Evolutionary conservation across 2,797 vertebrate genomes (phyloP), one percentile per base, ranked within the genome.

Genomic region (Natrix natrix): DNA sequence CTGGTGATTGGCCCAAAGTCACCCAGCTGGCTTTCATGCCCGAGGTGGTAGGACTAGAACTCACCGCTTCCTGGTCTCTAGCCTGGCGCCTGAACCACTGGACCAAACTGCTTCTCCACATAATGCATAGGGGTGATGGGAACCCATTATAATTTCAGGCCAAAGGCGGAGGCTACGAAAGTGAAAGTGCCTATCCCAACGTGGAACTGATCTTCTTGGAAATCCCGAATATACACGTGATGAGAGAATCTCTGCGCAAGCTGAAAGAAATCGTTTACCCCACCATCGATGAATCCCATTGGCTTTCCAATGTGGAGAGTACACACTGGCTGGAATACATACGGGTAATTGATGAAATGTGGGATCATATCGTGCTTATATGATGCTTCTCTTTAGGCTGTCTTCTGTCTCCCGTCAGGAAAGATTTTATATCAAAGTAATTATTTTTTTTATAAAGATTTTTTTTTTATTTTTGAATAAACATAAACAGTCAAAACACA

Each of bases 301-400:
- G 99, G 99, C 97, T 99, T 37, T 99, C 99, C 3, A 98, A 98
- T 0, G 97, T 99, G 24, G 99, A 99, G 94, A 98, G 98, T 63
- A 99, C 99, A 0, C 99, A 99, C 94, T 99, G 99, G 99, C 97
- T 99, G 94, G 98, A 99, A 95, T 99, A 99, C 90, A 98, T 99
- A 93, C 96, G 97, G 98, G 98, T 98, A 97, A 97, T 95, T 92
- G 14, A 17, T 94, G 13, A 87, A 48, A 86, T 0, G 8, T 2
- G 37, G 4, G 20, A 4, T 8, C 37, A 0, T 5, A 1, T 83
- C 0, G 20, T 2, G 74, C 37, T 22, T 83, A 1, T 63, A 63
- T 28, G 3, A 2, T 1, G 37, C 74, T 83, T 91, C 5, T 16
- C 8, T 8, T 8, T 22, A 88, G 24, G 14, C 4, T 89, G 91